Percentiles rank a stretch among this genome's conserved stretches.
Evolutionary conservation across 2,113 vertebrate species (phyloP).

Genomic region (Channa argus): DNA sequence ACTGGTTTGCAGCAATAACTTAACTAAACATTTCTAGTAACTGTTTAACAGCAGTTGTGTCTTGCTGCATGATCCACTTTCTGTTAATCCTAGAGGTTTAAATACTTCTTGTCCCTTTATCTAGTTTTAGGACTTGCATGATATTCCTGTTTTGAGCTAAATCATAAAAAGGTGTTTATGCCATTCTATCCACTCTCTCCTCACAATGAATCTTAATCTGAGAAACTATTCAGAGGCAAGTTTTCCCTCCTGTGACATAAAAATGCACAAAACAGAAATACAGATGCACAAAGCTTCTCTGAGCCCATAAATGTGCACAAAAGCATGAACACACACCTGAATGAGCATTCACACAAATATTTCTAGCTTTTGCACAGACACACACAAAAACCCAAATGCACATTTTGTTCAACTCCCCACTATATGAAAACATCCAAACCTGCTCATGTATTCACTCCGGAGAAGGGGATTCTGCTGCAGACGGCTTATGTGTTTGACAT

Average conservation of each 20-base stretch:
- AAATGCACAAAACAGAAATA: not conserved
- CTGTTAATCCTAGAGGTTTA: no score
- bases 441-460: constrained; percentile 4
- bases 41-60: no score
- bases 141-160: no score
- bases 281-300: not conserved
- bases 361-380: not conserved
- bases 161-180: not conserved
- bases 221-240: not conserved
- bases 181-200: not conserved
- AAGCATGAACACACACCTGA: not conserved
- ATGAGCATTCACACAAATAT: not conserved
- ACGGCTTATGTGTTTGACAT: not conserved
- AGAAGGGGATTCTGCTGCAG: not conserved
- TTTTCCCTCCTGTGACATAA: not conserved
- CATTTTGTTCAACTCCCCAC: not conserved
- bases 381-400: not conserved
- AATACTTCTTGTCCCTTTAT: no score
- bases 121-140: no score
- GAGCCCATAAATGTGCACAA: no score
- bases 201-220: not conserved
- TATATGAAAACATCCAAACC: not conserved
- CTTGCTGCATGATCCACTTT: no score
- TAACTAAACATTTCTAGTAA: no score
- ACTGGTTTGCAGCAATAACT: no score